phyloP scores from a whole-genome alignment of 37 sponge, comb jelly and placozoan genomes.

The Haliclona indistincta region DNA sequence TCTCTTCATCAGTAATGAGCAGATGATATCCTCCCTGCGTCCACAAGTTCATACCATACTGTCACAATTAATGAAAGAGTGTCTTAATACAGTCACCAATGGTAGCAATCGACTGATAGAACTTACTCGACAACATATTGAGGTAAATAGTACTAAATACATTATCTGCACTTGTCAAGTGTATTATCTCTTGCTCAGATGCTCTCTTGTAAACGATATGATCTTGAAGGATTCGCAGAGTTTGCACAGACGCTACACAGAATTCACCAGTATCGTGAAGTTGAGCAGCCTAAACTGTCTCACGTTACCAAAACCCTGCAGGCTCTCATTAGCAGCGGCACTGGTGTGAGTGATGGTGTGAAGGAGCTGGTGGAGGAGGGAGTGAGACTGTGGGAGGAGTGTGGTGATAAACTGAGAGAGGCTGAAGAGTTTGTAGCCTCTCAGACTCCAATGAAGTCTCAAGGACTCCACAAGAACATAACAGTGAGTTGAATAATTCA shows the following conservation, averaged over 20 bases:
- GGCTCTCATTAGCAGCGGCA: neutral
- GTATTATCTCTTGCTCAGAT: conserved; percentile 14
- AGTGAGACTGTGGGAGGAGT: conserved; percentile 45
- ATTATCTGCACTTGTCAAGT: neutral
- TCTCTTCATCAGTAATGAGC: conserved; percentile 10
- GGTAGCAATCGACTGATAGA: neutral
- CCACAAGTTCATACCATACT: conserved; percentile 3
- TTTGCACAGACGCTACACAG: conserved; percentile 29
- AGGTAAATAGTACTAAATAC: neutral
- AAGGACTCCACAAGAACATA: conserved; percentile 71
- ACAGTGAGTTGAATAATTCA: conserved; percentile 24
- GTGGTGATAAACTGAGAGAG: conserved; percentile 29
- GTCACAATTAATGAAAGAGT: neutral
- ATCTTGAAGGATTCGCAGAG: conserved; percentile 72
- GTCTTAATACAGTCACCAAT: neutral
- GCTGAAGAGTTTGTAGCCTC: conserved; percentile 56
- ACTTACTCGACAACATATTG: neutral
- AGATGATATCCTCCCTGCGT: neutral
- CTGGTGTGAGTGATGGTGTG: neutral
- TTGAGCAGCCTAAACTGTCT: neutral
- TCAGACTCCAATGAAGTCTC: conserved; percentile 72
- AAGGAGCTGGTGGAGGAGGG: conserved; percentile 23
- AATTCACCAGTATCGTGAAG: neutral
- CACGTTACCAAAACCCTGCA: neutral
- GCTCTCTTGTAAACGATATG: conserved; percentile 50